Conservation (phyloP, 2,888 invertebrate species). For the Lamproptera curius region DNA sequence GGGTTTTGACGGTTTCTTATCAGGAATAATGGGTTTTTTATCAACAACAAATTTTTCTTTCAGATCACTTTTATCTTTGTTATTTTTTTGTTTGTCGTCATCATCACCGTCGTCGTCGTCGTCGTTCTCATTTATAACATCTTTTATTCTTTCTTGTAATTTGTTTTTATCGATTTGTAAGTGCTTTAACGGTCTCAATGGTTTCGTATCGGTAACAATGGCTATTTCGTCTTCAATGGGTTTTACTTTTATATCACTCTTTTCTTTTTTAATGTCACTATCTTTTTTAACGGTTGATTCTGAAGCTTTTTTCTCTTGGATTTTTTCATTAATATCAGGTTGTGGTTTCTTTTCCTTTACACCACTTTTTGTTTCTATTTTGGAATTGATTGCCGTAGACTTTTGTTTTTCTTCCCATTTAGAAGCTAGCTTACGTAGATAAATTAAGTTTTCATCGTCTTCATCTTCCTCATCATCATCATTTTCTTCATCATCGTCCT, state of each 20-base stretch:
- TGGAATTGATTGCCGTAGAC: constrained; percentile 26
- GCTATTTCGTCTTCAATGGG: not conserved
- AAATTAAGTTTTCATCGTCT: constrained; percentile 21
- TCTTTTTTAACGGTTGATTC: constrained; percentile 9
- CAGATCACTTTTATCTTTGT: constrained; percentile 25
- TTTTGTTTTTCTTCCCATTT: constrained; percentile 32
- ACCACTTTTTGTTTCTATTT: constrained; percentile 18
- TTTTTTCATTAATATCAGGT: not conserved
- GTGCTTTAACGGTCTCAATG: constrained; percentile 4
- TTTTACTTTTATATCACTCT: not conserved
- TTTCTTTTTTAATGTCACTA: not conserved
- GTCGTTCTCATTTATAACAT: constrained; percentile 29
- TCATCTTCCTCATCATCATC: constrained; percentile 45
- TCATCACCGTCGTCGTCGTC: constrained; percentile 20
- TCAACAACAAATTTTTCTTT: not conserved
- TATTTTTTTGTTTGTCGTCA: constrained; percentile 24
- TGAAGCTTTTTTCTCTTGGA: constrained; percentile 3
- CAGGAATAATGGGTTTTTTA: too few relatives aligned
- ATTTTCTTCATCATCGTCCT: constrained; percentile 39
- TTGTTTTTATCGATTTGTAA: not conserved
- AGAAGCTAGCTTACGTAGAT: constrained; percentile 26
- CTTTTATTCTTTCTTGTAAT: too few relatives aligned
- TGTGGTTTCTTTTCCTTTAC: constrained; percentile 8
- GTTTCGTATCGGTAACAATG: not conserved
- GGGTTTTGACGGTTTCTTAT: too few relatives aligned